phyloP scores from a whole-genome alignment of 2,113 vertebrate genomes.

The Lycaon pictus region DNA sequence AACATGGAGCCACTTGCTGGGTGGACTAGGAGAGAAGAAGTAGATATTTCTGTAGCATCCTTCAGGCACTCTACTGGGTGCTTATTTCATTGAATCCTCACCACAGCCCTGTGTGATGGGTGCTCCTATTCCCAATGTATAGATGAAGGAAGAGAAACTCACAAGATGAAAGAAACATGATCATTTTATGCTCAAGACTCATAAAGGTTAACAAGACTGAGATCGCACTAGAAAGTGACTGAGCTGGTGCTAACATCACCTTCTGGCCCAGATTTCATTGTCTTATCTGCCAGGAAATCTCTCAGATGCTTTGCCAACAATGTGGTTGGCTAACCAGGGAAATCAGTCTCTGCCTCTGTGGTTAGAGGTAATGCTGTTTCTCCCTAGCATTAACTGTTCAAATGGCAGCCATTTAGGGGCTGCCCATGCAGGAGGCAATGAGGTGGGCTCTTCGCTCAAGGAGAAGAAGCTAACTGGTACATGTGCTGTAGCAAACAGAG shows the following conservation, averaged over 20 bases:
- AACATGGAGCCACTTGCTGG: background rate
- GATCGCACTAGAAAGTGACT: background rate
- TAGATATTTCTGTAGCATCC: background rate
- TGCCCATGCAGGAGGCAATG: background rate
- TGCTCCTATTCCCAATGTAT: background rate
- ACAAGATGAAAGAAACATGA: background rate
- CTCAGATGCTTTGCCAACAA: background rate
- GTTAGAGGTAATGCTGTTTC: background rate
- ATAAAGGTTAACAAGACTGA: constrained; percentile 10
- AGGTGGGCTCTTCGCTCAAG: background rate
- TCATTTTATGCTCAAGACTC: background rate
- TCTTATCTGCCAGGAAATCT: background rate
- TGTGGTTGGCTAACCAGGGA: background rate
- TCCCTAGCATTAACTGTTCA: background rate
- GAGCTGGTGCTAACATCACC: background rate
- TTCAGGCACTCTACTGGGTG: background rate
- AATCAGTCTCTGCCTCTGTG: background rate
- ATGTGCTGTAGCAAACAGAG: background rate
- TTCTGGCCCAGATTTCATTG: background rate
- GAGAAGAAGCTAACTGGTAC: background rate
- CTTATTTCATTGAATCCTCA: background rate
- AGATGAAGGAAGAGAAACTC: background rate
- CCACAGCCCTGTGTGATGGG: background rate
- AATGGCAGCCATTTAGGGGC: background rate
- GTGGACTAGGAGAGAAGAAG: background rate